Conservation (phyloP, 23 tunicate genomes). For the Ciona savignyi region DNA sequence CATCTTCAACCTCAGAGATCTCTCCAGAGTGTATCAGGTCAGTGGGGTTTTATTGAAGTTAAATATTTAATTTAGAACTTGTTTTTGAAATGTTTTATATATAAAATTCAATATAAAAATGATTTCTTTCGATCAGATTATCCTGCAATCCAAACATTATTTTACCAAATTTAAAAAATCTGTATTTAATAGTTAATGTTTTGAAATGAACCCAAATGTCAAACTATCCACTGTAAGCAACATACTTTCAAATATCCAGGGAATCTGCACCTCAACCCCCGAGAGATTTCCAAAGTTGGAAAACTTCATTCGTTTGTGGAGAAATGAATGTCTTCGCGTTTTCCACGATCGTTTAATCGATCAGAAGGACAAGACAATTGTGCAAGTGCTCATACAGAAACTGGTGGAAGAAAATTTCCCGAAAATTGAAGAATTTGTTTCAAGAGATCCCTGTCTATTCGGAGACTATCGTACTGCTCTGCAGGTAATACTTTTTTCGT, state of each 20-base stretch:
- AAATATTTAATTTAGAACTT: too few relatives aligned
- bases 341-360: constrained; percentile 93
- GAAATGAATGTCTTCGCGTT: constrained; percentile 97
- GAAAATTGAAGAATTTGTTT: constrained; percentile 39
- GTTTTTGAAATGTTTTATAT: too few relatives aligned
- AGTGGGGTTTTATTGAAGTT: too few relatives aligned
- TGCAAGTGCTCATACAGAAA: constrained; percentile 34
- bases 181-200: too few relatives aligned
- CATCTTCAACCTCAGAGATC: constrained; percentile 94
- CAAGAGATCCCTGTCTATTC: constrained; percentile 82
- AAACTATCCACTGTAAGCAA: too few relatives aligned
- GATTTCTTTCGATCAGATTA: too few relatives aligned
- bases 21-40: constrained; percentile 96
- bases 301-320: constrained; percentile 86
- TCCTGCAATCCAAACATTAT: too few relatives aligned
- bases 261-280: constrained; percentile 89
- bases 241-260: too few relatives aligned
- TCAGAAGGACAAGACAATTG: constrained; percentile 72
- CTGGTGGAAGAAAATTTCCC: constrained; percentile 65
- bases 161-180: too few relatives aligned
- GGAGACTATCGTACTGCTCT: constrained; percentile 89
- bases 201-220: too few relatives aligned
- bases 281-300: constrained; percentile 72
- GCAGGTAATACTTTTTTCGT: constrained; percentile 33
- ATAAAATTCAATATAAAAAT: too few relatives aligned